Evolutionary conservation across 2,797 vertebrate species (phyloP).

Genomic region (Centroberyx gerrardi): DNA sequence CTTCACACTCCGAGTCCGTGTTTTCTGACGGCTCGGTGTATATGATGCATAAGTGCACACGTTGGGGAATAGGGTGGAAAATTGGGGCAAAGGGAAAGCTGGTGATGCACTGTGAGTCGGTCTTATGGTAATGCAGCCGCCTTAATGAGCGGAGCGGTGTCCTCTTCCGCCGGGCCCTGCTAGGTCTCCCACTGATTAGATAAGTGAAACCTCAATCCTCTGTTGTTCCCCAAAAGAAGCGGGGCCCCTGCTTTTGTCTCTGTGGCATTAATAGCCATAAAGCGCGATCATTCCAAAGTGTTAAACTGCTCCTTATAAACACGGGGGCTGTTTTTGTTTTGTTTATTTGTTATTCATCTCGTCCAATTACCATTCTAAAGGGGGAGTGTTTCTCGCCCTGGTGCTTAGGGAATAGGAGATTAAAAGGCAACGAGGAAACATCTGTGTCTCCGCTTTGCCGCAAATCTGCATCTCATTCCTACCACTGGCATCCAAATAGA

Average conservation of each 20-base stretch:
- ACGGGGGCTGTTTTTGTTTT: slow-evolving; percentile 79
- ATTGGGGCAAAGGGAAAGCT: slow-evolving; percentile 42
- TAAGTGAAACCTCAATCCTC: slow-evolving; percentile 67
- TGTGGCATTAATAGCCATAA: slow-evolving; percentile 77
- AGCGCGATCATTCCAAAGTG: slow-evolving; percentile 77
- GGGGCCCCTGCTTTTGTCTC: slow-evolving; percentile 64
- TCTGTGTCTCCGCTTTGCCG: slow-evolving; percentile 81
- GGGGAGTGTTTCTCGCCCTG: slow-evolving; percentile 76
- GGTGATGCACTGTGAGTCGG: slow-evolving; percentile 40
- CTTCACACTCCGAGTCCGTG: neutral
- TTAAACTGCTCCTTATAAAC: slow-evolving; percentile 80
- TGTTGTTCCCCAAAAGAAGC: slow-evolving; percentile 69
- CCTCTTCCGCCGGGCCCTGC: slow-evolving; percentile 54
- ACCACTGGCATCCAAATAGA: slow-evolving; percentile 79
- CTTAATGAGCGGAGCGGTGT: slow-evolving; percentile 62
- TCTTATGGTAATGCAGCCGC: slow-evolving; percentile 9
- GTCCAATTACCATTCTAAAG: slow-evolving; percentile 84
- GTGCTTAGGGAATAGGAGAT: slow-evolving; percentile 79
- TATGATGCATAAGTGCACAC: slow-evolving; percentile 13
- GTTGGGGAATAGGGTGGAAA: slow-evolving; percentile 22
- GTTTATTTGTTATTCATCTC: slow-evolving; percentile 84
- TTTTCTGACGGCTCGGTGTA: slow-evolving; percentile 16
- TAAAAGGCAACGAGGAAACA: slow-evolving; percentile 86
- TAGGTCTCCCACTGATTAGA: slow-evolving; percentile 72
- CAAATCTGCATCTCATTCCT: slow-evolving; percentile 84